Evolutionary conservation across 2,888 invertebrate genomes (phyloP), one percentile per base, ranked within the genome.

Genomic region (Chaetoderma sp.): DNA sequence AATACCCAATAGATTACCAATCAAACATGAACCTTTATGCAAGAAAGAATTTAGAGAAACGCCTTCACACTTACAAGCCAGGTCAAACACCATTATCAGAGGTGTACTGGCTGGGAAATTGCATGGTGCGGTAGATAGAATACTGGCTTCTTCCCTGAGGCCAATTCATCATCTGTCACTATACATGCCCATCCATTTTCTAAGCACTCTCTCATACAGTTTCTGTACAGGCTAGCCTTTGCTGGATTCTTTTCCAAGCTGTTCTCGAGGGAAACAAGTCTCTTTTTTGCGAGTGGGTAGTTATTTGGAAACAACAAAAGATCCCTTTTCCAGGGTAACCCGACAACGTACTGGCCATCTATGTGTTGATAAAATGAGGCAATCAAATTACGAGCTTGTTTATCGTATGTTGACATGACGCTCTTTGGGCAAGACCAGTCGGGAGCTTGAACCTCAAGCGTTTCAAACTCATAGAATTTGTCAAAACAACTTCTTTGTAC

Each of bases 71-170:
- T n/a, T 32, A n/a, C 23, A 5, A 21, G 56, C 64, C 30, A 55
- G 64, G 28, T 60, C 60, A 27, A 64, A 64, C 36, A 57, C 23
- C 23, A 57, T 39, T 8, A 58, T 57, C 6, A 42, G 49, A 23
- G 50, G 49, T 18, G 23, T 23, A 32, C 50, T 63, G 13, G 57
- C 63, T 0, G 27, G 44, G 6, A 54, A 18, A 50, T 64, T 60
- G 54, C 64, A 52, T 64, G 60, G 45, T 64, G 60, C 1, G 59
- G 59, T 23, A 64, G 13, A 25, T 60, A 64, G 25, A 44, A 54
- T 1, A 39, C 10, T 60, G 65, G 60, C 10, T 33, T 44, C 8
- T n/a, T 27, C 8, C 28, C 21, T 6, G 6, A 8, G 28, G 30
- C 39, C 42, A 10, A 28, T 27, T 60, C 49, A 21, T 49, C 49